Conservation (phyloP, 1,140 invertebrate genomes). For the Coptotermes formosanus region DNA sequence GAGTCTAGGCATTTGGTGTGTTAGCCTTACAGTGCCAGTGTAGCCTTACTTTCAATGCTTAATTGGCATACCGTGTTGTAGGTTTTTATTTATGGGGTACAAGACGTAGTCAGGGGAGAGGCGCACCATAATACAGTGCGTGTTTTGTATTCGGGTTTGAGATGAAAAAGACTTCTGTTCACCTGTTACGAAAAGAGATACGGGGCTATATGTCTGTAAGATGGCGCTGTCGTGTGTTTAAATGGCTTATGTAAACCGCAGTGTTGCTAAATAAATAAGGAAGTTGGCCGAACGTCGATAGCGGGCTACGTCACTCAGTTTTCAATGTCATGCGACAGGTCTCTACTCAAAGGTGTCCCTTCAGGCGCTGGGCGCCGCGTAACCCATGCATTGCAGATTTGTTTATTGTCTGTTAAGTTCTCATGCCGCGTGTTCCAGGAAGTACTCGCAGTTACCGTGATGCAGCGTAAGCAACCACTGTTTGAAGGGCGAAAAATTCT, state of each 20-base stretch:
- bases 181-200: background rate
- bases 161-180: background rate
- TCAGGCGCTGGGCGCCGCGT: background rate
- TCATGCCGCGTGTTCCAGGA: background rate
- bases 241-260: background rate
- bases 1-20: too few species aligned
- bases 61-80: background rate
- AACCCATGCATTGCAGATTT: too few species aligned
- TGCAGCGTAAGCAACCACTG: too few species aligned
- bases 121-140: background rate
- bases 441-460: background rate
- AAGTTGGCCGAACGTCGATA: background rate
- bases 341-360: background rate
- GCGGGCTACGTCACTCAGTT: too few species aligned
- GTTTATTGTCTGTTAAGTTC: background rate
- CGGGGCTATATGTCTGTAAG: background rate
- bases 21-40: too few species aligned
- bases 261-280: background rate
- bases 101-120: background rate
- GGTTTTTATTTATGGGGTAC: background rate
- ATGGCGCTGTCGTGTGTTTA: background rate
- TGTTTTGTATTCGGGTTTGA: background rate
- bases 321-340: background rate
- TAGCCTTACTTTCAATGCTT: too few species aligned
- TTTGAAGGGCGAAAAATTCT: too few species aligned